Evolutionary conservation across 2,113 vertebrate genomes (phyloP).

Genomic region (Todiramphus chloris): DNA sequence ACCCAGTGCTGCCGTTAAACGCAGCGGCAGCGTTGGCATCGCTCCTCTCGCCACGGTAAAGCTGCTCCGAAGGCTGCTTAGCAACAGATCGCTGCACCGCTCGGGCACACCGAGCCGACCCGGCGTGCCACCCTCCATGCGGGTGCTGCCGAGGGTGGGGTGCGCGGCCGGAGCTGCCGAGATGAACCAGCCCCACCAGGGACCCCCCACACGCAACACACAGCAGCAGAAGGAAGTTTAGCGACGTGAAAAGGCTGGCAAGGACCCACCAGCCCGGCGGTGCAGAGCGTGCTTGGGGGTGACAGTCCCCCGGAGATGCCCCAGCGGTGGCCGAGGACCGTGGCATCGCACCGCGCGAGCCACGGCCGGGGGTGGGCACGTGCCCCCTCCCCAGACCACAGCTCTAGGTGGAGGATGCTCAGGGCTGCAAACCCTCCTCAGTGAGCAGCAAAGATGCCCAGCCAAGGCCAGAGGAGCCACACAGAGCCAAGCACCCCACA

Average conservation of each 20-base stretch:
- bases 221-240: not conserved
- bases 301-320: not conserved
- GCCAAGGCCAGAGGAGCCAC: not conserved
- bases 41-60: not conserved
- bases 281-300: not conserved
- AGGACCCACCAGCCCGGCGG: fast-evolving
- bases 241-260: fast-evolving
- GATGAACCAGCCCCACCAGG: not conserved
- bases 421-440: not conserved
- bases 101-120: not conserved
- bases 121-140: not conserved
- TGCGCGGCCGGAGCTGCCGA: fast-evolving
- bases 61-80: not conserved
- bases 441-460: not conserved
- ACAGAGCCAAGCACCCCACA: fast-evolving
- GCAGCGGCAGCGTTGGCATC: not conserved
- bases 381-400: fast-evolving
- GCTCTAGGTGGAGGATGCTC: not conserved
- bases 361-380: fast-evolving
- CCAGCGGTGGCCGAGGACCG: fast-evolving
- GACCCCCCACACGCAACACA: not conserved
- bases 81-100: not conserved
- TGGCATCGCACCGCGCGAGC: fast-evolving
- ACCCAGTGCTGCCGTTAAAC: not conserved
- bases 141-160: not conserved